A percentile compares a stretch with the other conserved stretches of the same genome.
Conservation (phyloP, 2,888 invertebrate genomes). For the Atrina japonica region DNA sequence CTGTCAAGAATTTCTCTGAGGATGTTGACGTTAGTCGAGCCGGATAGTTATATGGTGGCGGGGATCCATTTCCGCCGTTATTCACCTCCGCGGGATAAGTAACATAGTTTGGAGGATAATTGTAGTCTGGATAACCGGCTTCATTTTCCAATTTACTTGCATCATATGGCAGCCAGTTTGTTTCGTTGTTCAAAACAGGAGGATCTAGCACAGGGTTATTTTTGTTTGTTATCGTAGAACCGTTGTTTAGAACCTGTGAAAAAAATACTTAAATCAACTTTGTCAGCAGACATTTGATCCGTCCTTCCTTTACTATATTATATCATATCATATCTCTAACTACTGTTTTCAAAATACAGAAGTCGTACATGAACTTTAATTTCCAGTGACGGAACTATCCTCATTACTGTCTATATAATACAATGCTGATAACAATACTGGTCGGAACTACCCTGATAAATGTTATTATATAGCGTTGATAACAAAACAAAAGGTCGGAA, state of each 20-base stretch:
- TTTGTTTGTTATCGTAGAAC: constrained; percentile 21
- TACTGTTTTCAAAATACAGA: too few relatives aligned
- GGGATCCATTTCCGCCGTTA: constrained; percentile 1
- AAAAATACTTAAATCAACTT: background rate
- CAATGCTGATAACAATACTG: too few relatives aligned
- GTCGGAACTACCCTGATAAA: too few relatives aligned
- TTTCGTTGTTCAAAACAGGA: constrained; percentile 30
- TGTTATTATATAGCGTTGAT: too few relatives aligned
- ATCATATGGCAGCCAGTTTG: constrained; percentile 23
- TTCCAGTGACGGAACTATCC: too few relatives aligned
- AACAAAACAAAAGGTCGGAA: too few relatives aligned
- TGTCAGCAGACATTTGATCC: too few relatives aligned
- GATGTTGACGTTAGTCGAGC: background rate
- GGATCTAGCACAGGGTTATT: constrained; percentile 18
- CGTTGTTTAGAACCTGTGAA: constrained; percentile 31
- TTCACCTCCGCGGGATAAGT: too few relatives aligned
- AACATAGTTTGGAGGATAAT: constrained; percentile 1
- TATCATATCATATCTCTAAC: too few relatives aligned
- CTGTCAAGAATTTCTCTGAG: background rate
- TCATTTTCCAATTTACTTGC: constrained; percentile 10
- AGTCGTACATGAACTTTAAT: too few relatives aligned
- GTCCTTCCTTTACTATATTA: too few relatives aligned
- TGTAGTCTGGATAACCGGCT: constrained; percentile 9
- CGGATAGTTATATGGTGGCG: constrained; percentile 15
- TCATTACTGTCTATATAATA: too few relatives aligned